Conservation (phyloP, 2,113 vertebrate genomes). For the Calidris pygmaea region DNA sequence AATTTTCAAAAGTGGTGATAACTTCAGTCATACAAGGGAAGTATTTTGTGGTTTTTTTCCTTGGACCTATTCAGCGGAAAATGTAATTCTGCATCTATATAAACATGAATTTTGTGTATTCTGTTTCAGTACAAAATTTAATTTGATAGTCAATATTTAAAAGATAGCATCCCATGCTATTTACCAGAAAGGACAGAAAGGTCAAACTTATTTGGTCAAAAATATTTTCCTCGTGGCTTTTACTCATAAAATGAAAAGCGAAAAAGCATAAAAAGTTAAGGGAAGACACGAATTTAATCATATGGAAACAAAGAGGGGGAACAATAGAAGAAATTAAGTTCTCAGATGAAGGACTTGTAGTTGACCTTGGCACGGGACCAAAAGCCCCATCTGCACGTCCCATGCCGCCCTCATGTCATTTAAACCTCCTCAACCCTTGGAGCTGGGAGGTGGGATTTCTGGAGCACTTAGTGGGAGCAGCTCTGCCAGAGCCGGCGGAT, state of each 20-base stretch:
- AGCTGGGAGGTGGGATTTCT: conserved; percentile 45
- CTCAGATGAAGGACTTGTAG: conserved; percentile 36
- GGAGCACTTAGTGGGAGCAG: conserved; percentile 28
- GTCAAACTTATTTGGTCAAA: not conserved
- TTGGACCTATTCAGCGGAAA: not conserved
- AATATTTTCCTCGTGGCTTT: not conserved
- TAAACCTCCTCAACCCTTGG: conserved; percentile 31
- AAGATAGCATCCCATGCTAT: not conserved
- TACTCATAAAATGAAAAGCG: not conserved
- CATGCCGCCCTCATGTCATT: conserved; percentile 9
- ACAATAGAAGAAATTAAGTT: not conserved
- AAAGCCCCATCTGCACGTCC: conserved; percentile 57
- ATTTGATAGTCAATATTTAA: not conserved
- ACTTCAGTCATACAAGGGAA: not conserved
- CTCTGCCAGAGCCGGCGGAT: conserved; percentile 25
- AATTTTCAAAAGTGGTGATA: not conserved
- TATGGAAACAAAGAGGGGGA: not conserved
- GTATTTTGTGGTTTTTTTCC: fast-evolving
- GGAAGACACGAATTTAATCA: not conserved
- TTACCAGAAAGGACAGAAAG: not conserved
- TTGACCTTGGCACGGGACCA: conserved; percentile 57
- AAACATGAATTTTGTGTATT: not conserved
- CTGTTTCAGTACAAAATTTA: not conserved
- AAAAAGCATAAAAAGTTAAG: not conserved
- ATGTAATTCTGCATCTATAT: not conserved